phyloP scores from a whole-genome alignment of 2,888 invertebrate species.

The Parelbella ahira region DNA sequence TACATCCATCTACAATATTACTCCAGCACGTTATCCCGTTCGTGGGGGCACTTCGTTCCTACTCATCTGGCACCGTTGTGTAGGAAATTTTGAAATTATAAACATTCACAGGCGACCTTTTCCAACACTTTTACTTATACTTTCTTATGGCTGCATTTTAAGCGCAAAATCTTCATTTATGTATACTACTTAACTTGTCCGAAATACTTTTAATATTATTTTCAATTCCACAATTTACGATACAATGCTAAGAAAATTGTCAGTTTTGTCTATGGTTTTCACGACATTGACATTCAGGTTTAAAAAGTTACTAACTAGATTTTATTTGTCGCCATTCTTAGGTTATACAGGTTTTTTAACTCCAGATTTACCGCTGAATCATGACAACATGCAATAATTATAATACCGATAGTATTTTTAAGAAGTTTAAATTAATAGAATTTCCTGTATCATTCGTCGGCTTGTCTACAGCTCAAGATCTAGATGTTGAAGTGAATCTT shows the following conservation, averaged over 20 bases:
- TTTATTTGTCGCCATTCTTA: too few species aligned
- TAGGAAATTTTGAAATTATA: conserved; percentile 57
- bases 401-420: conserved; percentile 58
- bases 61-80: conserved; percentile 60
- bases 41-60: conserved; percentile 70
- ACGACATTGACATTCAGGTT: too few species aligned
- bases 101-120: conserved; percentile 31
- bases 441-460: conserved; percentile 64
- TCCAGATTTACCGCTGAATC: too few species aligned
- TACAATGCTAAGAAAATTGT: too few species aligned
- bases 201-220: too few species aligned
- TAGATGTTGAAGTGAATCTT: conserved; percentile 57
- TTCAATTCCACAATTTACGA: too few species aligned
- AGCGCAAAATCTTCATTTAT: background rate
- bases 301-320: too few species aligned
- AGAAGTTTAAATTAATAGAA: conserved; percentile 59
- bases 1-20: conserved; percentile 81
- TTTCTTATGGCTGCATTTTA: background rate
- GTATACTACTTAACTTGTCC: too few species aligned
- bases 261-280: too few species aligned
- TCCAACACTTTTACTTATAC: conserved; percentile 13
- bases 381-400: conserved; percentile 44
- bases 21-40: conserved; percentile 77
- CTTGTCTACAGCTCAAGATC: conserved; percentile 45
- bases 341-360: too few species aligned